Base-by-base conservation (phyloP, 2,888 invertebrate species). In the Clepsis dumicolana region DNA sequence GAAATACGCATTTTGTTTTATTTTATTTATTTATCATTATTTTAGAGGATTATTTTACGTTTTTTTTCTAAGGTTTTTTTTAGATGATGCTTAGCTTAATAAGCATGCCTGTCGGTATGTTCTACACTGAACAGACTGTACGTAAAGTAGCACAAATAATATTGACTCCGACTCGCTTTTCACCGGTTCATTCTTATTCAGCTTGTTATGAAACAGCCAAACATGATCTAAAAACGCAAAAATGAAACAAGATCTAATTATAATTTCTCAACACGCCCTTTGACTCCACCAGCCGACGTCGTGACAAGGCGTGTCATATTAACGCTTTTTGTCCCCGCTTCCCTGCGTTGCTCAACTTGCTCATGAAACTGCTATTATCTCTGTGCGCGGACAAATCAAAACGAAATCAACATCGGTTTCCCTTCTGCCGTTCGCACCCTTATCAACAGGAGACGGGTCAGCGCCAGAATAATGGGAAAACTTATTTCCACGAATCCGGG, bases 341-440 rank as follows among this genome's bases (percentile, higher is more conserved):
- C 27, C 65, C 72, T 76, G 74, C 80, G 83, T 81, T 82, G 84
- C 81, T 77, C 78, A 79, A 80, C 79, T 52, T 80, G 84, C 83
- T 90, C 85, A 90, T 90, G 83, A 90, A 90, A 90, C 84, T 84
- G 82, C 82, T 86, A 89, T 91, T 90, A 91, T 90, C 86, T 90
- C 86, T 84, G 79, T 73, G 80, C 78, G 85, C 77, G 87, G 85
- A 87, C 84, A 83, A 89, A 92, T 93, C 91, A 91, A 93, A 93
- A 87, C 78, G 83, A 87, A 91, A 92, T 93, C 91, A 91, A 85
- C 91, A 89, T 91, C 83, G 86, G 87, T 89, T 91, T 68, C 63
- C 63, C 63, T 88, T 89, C 85, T 84, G 87, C 82, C 85, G 77
- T 83, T 83, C 81, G 78, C 84, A 88, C 90, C 89, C 91, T 90